Conservation (phyloP, 2,888 invertebrate species). For the Pecten maximus region DNA sequence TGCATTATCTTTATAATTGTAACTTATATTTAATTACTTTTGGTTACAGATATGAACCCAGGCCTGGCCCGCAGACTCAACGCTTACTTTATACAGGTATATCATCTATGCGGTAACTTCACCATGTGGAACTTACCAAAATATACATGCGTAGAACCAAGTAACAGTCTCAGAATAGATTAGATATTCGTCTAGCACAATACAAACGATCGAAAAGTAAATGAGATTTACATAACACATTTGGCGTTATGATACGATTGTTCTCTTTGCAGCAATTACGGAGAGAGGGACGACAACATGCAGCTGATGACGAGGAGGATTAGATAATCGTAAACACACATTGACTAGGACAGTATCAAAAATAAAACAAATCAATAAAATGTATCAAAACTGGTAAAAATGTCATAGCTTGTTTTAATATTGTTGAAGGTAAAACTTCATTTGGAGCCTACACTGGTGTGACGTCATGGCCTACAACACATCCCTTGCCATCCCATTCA, state of each 20-base stretch:
- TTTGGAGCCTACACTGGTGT: too few relatives aligned
- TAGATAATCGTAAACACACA: too few relatives aligned
- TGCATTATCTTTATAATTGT: background rate
- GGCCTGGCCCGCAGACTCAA: slow-evolving; percentile 3
- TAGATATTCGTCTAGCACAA: background rate
- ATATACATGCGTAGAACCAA: background rate
- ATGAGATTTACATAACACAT: too few relatives aligned
- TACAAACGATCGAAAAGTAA: background rate
- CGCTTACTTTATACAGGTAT: slow-evolving; percentile 1
- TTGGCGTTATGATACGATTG: background rate
- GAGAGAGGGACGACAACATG: background rate
- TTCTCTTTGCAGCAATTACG: background rate
- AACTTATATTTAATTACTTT: background rate
- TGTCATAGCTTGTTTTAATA: too few relatives aligned
- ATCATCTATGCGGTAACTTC: background rate
- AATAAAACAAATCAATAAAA: too few relatives aligned
- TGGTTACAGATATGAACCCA: slow-evolving; percentile 21
- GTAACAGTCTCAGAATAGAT: background rate
- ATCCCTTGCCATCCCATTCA: too few relatives aligned
- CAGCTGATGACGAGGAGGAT: background rate
- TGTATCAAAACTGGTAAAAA: too few relatives aligned
- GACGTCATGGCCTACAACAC: too few relatives aligned
- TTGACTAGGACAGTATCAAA: too few relatives aligned
- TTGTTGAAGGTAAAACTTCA: too few relatives aligned
- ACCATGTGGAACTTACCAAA: background rate